phyloP scores from a whole-genome alignment of 2,797 vertebrate genomes.

The Sitta carolinensis region DNA sequence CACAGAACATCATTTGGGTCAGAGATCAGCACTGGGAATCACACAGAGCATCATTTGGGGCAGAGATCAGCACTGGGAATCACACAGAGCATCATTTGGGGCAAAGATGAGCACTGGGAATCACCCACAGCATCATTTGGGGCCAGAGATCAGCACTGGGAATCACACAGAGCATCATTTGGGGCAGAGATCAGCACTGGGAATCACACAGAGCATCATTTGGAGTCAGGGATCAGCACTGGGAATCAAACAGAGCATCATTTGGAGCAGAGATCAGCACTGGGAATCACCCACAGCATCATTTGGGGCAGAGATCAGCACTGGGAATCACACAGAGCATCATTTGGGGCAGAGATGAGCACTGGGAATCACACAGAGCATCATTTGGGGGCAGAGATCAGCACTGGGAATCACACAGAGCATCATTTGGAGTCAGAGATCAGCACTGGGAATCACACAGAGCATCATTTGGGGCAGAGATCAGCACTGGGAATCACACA shows the following conservation, averaged over 20 bases:
- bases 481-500: not conserved
- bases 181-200: slow-evolving; percentile 16
- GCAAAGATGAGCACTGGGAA: not conserved
- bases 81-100: slow-evolving; percentile 20
- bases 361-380: not conserved
- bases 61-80: not conserved
- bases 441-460: not conserved
- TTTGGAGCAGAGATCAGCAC: slow-evolving; percentile 22
- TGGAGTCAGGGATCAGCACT: slow-evolving; percentile 11
- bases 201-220: slow-evolving; percentile 4
- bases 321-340: not conserved
- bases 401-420: not conserved
- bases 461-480: slow-evolving; percentile 43
- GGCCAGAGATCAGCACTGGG: slow-evolving; percentile 1
- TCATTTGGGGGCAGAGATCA: slow-evolving; percentile 30
- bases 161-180: slow-evolving; percentile 3
- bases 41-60: slow-evolving; percentile 27
- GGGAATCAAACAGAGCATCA: not conserved
- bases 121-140: slow-evolving; percentile 24
- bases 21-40: not conserved
- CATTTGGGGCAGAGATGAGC: slow-evolving; percentile 28
- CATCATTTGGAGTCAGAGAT: slow-evolving; percentile 35
- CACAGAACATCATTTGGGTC: slow-evolving; percentile 23
- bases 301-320: slow-evolving; percentile 17
- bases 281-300: slow-evolving; percentile 8